Evolutionary conservation across 92 coral and sea anemone genomes (phyloP).

Genomic region (Actinernus sp.): DNA sequence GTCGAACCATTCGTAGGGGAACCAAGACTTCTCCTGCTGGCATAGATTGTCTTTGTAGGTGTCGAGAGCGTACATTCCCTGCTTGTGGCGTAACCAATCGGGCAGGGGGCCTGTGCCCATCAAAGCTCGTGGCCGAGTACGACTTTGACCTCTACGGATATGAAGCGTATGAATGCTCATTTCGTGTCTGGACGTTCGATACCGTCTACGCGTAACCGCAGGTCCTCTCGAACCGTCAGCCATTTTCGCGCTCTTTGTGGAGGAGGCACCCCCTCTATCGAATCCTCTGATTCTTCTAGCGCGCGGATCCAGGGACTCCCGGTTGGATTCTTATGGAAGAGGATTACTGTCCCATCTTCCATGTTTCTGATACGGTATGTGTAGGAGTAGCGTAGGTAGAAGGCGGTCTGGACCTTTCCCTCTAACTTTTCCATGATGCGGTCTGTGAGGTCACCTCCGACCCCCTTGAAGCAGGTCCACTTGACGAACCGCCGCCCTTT

Average conservation of each 20-base stretch:
- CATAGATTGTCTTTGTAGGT: not conserved
- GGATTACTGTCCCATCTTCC: slow-evolving; percentile 3
- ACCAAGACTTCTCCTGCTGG: too few relatives aligned
- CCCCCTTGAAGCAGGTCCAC: slow-evolving; percentile 14
- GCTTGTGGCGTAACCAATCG: not conserved
- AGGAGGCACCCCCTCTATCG: too few relatives aligned
- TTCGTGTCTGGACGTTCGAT: too few relatives aligned
- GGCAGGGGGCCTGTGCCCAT: too few relatives aligned
- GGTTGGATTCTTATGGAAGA: slow-evolving; percentile 1
- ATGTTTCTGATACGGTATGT: slow-evolving; percentile 3
- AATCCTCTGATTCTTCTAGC: too few relatives aligned
- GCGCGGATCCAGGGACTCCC: slow-evolving; percentile 9
- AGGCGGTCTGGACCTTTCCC: not conserved
- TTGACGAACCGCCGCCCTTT: not conserved
- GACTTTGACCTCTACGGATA: too few relatives aligned
- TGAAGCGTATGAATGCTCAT: too few relatives aligned
- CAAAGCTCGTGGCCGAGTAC: too few relatives aligned
- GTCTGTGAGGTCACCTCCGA: not conserved
- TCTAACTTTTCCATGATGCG: slow-evolving; percentile 12
- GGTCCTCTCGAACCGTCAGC: not conserved
- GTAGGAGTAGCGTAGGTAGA: slow-evolving; percentile 20
- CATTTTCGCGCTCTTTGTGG: too few relatives aligned
- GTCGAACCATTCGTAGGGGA: too few relatives aligned
- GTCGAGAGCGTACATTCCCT: not conserved
- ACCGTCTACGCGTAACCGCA: not conserved